These are phyloP conservation scores for Haliclystus octoradiatus DNA, from an alignment of 30 jellyfish, hydroid and myxozoan species.

Conservation along the genomic window DNA sequence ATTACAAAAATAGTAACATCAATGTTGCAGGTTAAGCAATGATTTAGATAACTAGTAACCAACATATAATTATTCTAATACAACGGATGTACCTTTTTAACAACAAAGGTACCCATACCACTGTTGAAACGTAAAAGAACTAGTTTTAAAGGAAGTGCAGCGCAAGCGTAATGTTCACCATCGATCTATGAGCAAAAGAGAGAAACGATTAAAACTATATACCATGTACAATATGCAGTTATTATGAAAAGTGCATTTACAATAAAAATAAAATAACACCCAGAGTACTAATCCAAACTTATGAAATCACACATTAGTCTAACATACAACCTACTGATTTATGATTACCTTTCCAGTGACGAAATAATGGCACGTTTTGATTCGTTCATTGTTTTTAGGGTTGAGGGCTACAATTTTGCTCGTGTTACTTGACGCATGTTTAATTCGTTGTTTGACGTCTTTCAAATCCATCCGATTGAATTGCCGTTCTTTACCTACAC, in stretches of 20 bases:
- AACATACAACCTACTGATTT: no score
- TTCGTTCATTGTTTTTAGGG: constrained; percentile 44
- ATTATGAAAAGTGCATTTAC: background rate
- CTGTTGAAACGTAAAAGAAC: constrained; percentile 30
- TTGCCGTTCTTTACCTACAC: constrained; percentile 34
- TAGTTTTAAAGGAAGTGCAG: constrained; percentile 61
- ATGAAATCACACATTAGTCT: background rate
- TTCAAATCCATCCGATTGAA: constrained; percentile 51
- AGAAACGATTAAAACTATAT: background rate
- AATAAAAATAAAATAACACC: background rate
- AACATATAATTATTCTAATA: no score
- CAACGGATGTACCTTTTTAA: constrained; percentile 85
- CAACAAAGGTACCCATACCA: constrained; percentile 32
- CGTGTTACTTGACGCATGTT: constrained; percentile 28
- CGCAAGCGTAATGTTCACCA: constrained; percentile 63
- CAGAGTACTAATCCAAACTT: background rate
- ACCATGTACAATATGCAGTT: background rate
- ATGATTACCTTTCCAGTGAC: constrained; percentile 73
- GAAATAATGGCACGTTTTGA: constrained; percentile 79
- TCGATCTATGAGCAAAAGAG: constrained; percentile 38
- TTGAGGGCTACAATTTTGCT: constrained; percentile 7
- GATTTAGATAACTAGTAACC: no score
- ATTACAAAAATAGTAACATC: no score
- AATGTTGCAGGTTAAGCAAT: no score
- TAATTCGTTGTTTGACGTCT: constrained; percentile 61